Evolutionary conservation across 2,888 invertebrate genomes (phyloP).

Genomic region (Dinocampus coccinellae): DNA sequence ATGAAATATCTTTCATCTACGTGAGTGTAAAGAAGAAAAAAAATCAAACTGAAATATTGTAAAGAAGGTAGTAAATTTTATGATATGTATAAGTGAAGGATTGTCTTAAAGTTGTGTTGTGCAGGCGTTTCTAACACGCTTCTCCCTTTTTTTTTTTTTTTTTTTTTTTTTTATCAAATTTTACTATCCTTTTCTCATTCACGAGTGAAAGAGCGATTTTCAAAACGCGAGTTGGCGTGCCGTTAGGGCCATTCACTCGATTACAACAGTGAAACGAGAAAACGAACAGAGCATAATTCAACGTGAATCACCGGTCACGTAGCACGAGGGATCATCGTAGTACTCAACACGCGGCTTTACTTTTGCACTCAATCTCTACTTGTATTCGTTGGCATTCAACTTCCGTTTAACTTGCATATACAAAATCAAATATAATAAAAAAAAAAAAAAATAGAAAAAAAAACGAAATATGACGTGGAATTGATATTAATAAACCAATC

Average conservation of each 20-base stretch:
- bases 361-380: slow-evolving; percentile 15
- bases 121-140: slow-evolving; percentile 21
- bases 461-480: no score
- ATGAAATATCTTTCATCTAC: no score
- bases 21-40: no score
- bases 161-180: no score
- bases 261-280: slow-evolving; percentile 55
- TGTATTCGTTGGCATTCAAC: background rate
- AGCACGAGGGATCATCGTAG: slow-evolving; percentile 44
- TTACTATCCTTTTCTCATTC: no score
- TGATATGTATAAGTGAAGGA: slow-evolving; percentile 10
- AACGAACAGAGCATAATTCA: slow-evolving; percentile 60
- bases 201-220: slow-evolving; percentile 56
- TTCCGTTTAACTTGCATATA: background rate
- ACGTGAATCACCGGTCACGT: slow-evolving; percentile 59
- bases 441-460: background rate
- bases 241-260: slow-evolving; percentile 51
- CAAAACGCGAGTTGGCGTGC: slow-evolving; percentile 59
- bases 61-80: background rate
- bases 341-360: background rate
- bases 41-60: no score
- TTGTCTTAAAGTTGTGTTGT: slow-evolving; percentile 32
- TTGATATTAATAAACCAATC: no score
- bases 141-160: background rate
- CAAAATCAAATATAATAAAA: background rate